Conservation (phyloP, 2,797 vertebrate species). For the Sphenopsis melanotis region DNA sequence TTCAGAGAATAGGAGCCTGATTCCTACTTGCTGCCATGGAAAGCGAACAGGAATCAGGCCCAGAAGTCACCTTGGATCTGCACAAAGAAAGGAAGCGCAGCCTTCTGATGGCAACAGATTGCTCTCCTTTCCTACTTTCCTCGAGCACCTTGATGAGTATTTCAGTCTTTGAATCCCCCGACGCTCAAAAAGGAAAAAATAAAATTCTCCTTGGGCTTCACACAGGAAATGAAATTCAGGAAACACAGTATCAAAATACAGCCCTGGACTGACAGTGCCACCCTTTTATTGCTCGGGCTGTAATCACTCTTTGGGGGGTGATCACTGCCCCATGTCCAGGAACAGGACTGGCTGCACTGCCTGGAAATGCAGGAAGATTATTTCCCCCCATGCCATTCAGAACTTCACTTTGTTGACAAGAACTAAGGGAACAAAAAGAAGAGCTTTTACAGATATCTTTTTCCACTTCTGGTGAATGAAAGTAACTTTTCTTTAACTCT, state of each 20-base stretch:
- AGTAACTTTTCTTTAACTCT: constrained; percentile 62
- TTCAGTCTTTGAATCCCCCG: background rate
- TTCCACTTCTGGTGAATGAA: constrained; percentile 36
- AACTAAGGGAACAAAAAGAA: constrained; percentile 46
- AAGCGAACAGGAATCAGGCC: background rate
- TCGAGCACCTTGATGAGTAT: background rate
- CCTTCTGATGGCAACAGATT: background rate
- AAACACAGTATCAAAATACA: background rate
- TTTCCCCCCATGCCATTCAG: constrained; percentile 15
- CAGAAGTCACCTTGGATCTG: background rate
- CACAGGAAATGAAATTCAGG: background rate
- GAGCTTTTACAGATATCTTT: constrained; percentile 4
- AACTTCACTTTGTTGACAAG: constrained; percentile 64
- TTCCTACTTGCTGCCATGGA: background rate
- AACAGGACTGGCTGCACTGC: background rate
- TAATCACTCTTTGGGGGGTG: background rate
- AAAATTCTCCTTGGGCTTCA: background rate
- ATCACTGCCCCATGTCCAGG: background rate
- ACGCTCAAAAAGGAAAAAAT: background rate
- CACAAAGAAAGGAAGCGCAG: background rate
- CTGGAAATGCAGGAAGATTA: background rate
- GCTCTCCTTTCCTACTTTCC: background rate
- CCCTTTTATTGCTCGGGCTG: background rate
- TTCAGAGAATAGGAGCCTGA: background rate
- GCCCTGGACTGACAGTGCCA: background rate